Conservation (phyloP, 37 sponge, comb jelly and placozoan species). For the Dysidea cf. avara region DNA sequence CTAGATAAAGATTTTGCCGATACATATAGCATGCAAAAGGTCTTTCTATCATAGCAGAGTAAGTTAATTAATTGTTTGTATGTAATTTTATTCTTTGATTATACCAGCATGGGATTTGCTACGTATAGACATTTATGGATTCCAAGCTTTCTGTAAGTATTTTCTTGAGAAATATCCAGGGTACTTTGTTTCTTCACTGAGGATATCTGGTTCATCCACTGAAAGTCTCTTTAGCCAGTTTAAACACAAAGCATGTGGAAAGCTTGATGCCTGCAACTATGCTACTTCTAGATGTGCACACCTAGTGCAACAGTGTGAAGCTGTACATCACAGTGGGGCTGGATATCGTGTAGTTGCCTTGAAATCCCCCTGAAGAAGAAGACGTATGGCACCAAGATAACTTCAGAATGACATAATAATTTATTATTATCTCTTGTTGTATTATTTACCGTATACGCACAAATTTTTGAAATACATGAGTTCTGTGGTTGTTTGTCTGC, state of each 20-base stretch:
- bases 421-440: too few relatives aligned
- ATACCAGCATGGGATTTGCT: constrained; percentile 17
- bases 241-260: constrained; percentile 13
- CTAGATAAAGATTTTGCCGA: background rate
- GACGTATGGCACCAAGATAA: too few relatives aligned
- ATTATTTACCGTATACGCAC: too few relatives aligned
- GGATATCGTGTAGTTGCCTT: too few relatives aligned
- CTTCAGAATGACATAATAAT: too few relatives aligned
- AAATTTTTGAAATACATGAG: too few relatives aligned
- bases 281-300: background rate
- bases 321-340: constrained; percentile 3
- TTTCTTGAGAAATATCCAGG: constrained; percentile 3
- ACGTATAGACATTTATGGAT: constrained; percentile 3
- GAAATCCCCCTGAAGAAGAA: too few relatives aligned
- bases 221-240: constrained; percentile 7
- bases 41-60: constrained; percentile 33
- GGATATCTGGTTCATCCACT: constrained; percentile 12
- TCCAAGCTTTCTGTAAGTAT: constrained; percentile 4
- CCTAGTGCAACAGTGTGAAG: constrained; percentile 4
- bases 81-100: too few relatives aligned
- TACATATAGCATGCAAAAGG: background rate
- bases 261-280: constrained; percentile 26
- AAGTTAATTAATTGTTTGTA: too few relatives aligned
- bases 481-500: too few relatives aligned
- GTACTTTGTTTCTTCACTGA: constrained; percentile 4